phyloP scores from a whole-genome alignment of 2,113 vertebrate species.

The Corapipo altera region DNA sequence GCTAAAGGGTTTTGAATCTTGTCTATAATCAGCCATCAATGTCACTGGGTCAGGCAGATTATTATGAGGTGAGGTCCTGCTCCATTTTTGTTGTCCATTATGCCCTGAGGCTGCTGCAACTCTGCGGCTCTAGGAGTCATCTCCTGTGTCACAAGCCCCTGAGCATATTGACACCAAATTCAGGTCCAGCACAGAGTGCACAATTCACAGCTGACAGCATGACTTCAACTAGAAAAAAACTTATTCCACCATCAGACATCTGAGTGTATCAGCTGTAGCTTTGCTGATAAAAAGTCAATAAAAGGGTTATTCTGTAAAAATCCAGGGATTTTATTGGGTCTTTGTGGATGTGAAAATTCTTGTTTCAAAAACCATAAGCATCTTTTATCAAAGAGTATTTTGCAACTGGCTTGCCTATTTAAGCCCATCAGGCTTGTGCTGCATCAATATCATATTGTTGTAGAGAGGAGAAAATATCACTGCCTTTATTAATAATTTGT shows the following conservation, averaged over 20 bases:
- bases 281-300: neutral
- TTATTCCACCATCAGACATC: neutral
- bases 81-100: neutral
- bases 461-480: neutral
- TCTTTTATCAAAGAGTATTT: neutral
- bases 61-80: neutral
- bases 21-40: neutral
- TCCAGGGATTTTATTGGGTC: neutral
- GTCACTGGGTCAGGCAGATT: neutral
- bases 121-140: neutral
- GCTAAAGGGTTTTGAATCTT: neutral
- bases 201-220: neutral
- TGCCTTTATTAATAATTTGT: neutral
- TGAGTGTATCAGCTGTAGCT: neutral
- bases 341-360: neutral
- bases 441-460: neutral
- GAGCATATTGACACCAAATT: neutral
- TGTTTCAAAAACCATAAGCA: neutral
- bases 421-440: neutral
- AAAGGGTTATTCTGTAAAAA: neutral
- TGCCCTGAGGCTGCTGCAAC: neutral
- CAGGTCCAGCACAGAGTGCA: neutral
- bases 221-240: neutral
- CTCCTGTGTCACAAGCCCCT: neutral
- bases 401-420: neutral